Base-by-base conservation (phyloP, 2,797 vertebrate species). In the Centroberyx gerrardi region DNA sequence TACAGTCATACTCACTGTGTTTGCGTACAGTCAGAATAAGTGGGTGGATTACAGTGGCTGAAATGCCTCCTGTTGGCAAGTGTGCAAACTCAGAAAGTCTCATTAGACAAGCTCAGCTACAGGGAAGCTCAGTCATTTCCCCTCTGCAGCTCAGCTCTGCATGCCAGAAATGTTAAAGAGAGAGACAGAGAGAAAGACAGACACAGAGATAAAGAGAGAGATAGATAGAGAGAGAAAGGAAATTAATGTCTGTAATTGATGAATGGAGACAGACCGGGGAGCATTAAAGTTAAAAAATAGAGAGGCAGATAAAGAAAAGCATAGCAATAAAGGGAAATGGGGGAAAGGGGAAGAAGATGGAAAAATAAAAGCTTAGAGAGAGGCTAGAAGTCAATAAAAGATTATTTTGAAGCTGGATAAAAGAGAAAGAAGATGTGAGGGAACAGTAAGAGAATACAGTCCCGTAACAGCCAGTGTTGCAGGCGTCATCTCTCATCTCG, bases 161-260 rank as follows among this genome's bases (percentile, higher is more conserved):
- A 66, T 78, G 81, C 87, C 83, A 88, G 72, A 87, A 64, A 88
- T 82, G 66, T 70, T 60, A 67, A 76, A 86, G 71, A 64, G 72
- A 63, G 56, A 66, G 68, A 73, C 82, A 83, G 61, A 88, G 60
- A 55, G 55, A 84, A 81, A 80, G 72, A 85, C 73, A 64, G 73
- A 77, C 76, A 84, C 72, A 64, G 60, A 52, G 58, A 31, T 44
- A 69, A 54, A 64, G 36, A 56, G 63, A 36, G n/a, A 28, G 52
- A 67, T 68, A 71, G 17, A 36, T 6, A 54, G 1, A 64, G 33
- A 58, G 44, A 64, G 54, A 66, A 77, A 90, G 86, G 86, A 86
- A 90, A 92, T 90, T 74, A 85, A 91, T 81, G 83, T 84, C 85
- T 22, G 22, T 72, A 90, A 85, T 72, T 72, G 85, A 67, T 36